Evolutionary conservation across 2,888 invertebrate genomes (phyloP), one percentile per base, ranked within the genome.

Genomic region (Eurytoma adleriae): DNA sequence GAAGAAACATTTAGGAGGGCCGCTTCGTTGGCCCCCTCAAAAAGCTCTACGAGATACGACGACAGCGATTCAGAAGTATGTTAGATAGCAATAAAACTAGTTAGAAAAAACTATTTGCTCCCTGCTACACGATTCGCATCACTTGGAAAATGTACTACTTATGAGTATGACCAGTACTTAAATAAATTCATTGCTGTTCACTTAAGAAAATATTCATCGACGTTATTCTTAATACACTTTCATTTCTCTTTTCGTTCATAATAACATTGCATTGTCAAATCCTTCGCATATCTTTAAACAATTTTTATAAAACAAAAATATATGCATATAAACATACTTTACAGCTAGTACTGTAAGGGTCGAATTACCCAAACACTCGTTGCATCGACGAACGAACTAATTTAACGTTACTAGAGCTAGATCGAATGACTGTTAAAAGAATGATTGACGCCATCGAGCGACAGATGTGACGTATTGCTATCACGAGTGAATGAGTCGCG

Each of bases 1-100:
- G 84, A 83, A 72, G 85, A 83, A 50, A 69, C 67, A 18, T 69
- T 85, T 64, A 84, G 85, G 78, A 85, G 87, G 83, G 85, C 89
- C 3, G 78, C 80, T 4, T 84, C 84, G 2, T 62, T 84, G 52
- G 86, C 87, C 16, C 85, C 84, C 14, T 85, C 88, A 10, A 88
- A 87, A 80, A 85, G 86, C 79, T 88, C 86, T 16, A 79, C 87
- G 66, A 86, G 85, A 84, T 88, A 87, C 72, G 89, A 89, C 30
- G 89, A 90, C 73, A 90, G 89, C 83, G 90, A 90, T 73, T 86
- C 85, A 57, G 90, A 90, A 90, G 90, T 90, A 89, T 67, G 73
- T 72, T 82, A 80, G 74, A 13, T n/a, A 40, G 16, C 48, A 12
- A 30, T 64, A 62, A 50, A 40, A 40, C 10, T 40, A 40, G 40